phyloP scores from a whole-genome alignment of 1,140 invertebrate species.

The Panagrolaimus sp. region DNA sequence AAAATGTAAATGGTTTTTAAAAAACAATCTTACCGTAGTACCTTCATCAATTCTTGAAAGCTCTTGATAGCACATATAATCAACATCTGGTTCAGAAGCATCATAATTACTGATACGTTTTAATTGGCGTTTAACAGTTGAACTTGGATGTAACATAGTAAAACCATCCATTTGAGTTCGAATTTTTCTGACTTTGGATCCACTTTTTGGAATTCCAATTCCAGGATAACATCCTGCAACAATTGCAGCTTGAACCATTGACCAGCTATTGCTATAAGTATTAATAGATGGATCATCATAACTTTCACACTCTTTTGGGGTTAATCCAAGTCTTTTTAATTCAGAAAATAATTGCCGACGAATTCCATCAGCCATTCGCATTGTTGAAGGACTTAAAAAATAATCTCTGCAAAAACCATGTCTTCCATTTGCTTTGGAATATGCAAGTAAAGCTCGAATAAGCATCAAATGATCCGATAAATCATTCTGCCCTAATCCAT shows the following conservation, averaged over 20 bases:
- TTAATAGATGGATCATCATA: constrained; percentile 38
- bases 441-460: constrained; percentile 73
- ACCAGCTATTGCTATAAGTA: constrained; percentile 42
- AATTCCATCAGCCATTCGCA: constrained; percentile 74
- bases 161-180: constrained; percentile 30
- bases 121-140: constrained; percentile 39
- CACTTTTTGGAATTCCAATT: constrained; percentile 40
- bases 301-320: constrained; percentile 20
- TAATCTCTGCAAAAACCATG: constrained; percentile 72
- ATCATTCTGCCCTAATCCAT: constrained; percentile 70
- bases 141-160: constrained; percentile 44
- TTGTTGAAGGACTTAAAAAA: constrained; percentile 72
- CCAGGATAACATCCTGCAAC: constrained; percentile 56
- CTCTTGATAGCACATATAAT: constrained; percentile 51
- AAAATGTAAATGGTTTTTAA: no score
- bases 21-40: constrained; percentile 24
- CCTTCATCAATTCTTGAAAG: constrained; percentile 47
- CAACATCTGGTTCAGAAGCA: constrained; percentile 32
- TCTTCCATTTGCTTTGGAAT: constrained; percentile 61
- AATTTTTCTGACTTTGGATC: constrained; percentile 47
- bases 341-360: constrained; percentile 58
- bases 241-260: constrained; percentile 55
- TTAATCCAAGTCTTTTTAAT: constrained; percentile 35
- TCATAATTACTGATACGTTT: constrained; percentile 2
- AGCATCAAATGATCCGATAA: constrained; percentile 86